These are phyloP conservation scores for Toxostoma redivivum DNA, from an alignment of 2,113 vertebrate species.

Conservation along the genomic window DNA sequence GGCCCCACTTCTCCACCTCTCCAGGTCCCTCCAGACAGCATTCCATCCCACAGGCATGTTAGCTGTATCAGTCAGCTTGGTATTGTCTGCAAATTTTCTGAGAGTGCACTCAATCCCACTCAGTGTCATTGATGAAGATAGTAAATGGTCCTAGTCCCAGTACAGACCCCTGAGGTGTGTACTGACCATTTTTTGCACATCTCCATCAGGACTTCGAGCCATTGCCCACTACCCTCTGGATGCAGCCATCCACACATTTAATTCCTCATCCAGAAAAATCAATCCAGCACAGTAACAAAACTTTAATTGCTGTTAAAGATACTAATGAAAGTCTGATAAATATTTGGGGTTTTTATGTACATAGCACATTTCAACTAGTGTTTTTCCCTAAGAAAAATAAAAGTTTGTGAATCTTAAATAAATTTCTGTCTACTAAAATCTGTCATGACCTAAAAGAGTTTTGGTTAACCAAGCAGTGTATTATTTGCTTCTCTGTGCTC, in stretches of 20 bases:
- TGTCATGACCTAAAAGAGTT: not conserved
- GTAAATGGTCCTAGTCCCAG: not conserved
- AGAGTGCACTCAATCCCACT: not conserved
- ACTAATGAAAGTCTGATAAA: not conserved
- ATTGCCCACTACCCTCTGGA: not conserved
- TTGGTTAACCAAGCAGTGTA: not conserved
- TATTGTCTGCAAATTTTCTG: not conserved
- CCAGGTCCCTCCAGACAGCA: not conserved
- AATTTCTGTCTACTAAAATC: not conserved
- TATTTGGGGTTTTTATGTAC: not conserved
- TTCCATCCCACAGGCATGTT: not conserved
- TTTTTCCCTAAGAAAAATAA: not conserved
- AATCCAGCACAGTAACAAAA: not conserved
- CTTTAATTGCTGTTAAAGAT: not conserved
- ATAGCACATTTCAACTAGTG: not conserved
- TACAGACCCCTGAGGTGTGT: fast-evolving
- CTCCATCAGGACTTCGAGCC: not conserved
- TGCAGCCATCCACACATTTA: not conserved
- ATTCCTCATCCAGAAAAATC: not conserved
- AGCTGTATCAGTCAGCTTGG: not conserved
- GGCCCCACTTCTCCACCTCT: not conserved
- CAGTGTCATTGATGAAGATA: not conserved
- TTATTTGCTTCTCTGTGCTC: not conserved
- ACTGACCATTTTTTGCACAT: not conserved
- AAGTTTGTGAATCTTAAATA: not conserved